These are phyloP conservation scores for Solenodon paradoxus DNA, from an alignment of 2,113 vertebrate species.

Conservation along the genomic window DNA sequence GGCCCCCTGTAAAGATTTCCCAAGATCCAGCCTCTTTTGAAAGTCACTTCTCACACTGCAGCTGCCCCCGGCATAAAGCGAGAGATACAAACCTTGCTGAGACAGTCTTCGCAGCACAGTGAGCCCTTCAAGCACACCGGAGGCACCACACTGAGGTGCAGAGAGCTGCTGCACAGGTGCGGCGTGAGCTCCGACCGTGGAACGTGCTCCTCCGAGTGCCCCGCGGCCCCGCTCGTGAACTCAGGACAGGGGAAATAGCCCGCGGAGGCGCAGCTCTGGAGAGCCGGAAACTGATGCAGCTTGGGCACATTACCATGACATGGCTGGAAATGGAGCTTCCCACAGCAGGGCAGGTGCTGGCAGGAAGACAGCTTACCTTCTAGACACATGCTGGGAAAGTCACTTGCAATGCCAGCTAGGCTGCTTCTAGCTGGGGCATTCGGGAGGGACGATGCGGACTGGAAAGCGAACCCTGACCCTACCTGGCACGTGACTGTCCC, in stretches of 20 bases:
- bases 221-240: constrained; percentile 83
- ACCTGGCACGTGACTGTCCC: constrained; percentile 87
- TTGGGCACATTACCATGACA: constrained; percentile 82
- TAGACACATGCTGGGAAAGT: constrained; percentile 82
- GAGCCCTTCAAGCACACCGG: constrained; percentile 91
- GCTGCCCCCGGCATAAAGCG: constrained; percentile 20
- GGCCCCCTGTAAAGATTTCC: neutral
- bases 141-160: constrained; percentile 91
- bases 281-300: constrained; percentile 82
- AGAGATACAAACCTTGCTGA: constrained; percentile 92
- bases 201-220: constrained; percentile 84
- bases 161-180: constrained; percentile 90
- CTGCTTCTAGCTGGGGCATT: constrained; percentile 79
- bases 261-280: constrained; percentile 84
- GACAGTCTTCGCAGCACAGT: constrained; percentile 93
- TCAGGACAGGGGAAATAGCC: constrained; percentile 89
- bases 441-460: constrained; percentile 80
- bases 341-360: constrained; percentile 89
- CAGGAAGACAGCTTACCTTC: constrained; percentile 84
- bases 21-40: neutral
- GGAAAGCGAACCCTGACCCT: constrained; percentile 84
- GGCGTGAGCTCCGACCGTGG: constrained; percentile 85
- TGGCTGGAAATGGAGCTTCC: constrained; percentile 86
- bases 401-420: constrained; percentile 75
- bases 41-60: constrained; percentile 47